Base-by-base conservation (phyloP, 2,113 vertebrate genomes). In the Etia nguti region DNA sequence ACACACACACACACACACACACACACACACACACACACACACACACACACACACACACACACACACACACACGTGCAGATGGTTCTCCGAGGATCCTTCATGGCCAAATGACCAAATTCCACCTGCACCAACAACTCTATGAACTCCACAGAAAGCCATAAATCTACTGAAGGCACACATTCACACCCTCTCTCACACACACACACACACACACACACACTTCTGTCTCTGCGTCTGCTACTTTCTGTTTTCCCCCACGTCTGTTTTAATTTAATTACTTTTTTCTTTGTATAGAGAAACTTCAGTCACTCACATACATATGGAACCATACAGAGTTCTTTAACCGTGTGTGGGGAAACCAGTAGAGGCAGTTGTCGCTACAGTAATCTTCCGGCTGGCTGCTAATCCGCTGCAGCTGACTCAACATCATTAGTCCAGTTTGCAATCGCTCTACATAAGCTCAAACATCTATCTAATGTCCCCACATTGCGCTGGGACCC, bases 321-420 rank as follows among this genome's bases (percentile, higher is more conserved):
- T 46, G 31, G 65, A 38, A 26, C 22, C 29, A 48, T 26, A 55
- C 20, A 70, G 55, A 55, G 29, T 48, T 79, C 75, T 46, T 70
- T 85, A 83, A 89, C 60, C 1, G 18, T 77, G 87, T 56, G 54
- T 83, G 83, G 56, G 86, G 59, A 75, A 65, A 68, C 86, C 94
- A 89, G 87, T 81, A 43, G 83, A 90, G 79, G 83, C 87, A n/a
- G 77, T 90, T 85, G 89, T 87, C 90, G 85, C 41, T 90, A 81
- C 83, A 92, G 86, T 94, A 91, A 96, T 94, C 95, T 93, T 91
- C 93, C 60, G 48, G 84, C 89, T 85, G 90, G 91, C 88, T 93
- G 92, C 88, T 95, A 96, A 95, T 91, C 90, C 90, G 54, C 86
- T 87, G 87, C 95, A 96, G 95, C 96, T 96, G 95, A 89, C 93